Evolutionary conservation across 2,113 vertebrate genomes (phyloP).

Genomic region (Cairina moschata): DNA sequence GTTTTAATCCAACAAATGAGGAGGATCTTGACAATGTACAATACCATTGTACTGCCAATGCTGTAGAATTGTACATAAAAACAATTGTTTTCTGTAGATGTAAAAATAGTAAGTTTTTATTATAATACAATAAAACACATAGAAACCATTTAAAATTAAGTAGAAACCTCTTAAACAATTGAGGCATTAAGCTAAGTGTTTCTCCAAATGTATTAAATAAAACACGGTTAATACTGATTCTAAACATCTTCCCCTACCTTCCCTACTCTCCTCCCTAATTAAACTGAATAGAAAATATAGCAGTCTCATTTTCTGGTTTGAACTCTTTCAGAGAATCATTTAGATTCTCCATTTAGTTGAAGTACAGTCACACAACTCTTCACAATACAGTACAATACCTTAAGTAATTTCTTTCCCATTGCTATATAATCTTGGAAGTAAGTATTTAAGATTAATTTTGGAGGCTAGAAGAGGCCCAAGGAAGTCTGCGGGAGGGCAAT

Average conservation of each 20-base stretch:
- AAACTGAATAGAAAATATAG: conserved; percentile 45
- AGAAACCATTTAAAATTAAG: conserved; percentile 75
- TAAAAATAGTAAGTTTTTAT: conserved; percentile 77
- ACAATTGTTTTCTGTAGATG: conserved; percentile 73
- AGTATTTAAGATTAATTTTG: conserved; percentile 34
- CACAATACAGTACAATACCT: conserved; percentile 32
- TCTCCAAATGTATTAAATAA: conserved; percentile 68
- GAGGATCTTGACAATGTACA: conserved; percentile 56
- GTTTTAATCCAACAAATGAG: conserved; percentile 75
- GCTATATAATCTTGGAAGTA: neutral
- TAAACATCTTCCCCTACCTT: conserved; percentile 36
- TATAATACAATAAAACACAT: conserved; percentile 71
- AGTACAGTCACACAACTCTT: conserved; percentile 49
- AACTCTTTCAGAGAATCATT: conserved; percentile 28
- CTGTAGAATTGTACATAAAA: conserved; percentile 72
- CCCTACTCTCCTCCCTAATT: conserved; percentile 8
- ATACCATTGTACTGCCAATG: conserved; percentile 48
- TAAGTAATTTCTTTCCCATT: neutral
- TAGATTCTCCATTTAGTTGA: conserved; percentile 52
- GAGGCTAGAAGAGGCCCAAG: conserved; percentile 29
- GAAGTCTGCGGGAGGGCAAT: conserved; percentile 35
- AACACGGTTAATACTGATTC: conserved; percentile 56
- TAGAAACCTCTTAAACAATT: conserved; percentile 65
- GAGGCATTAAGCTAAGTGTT: conserved; percentile 68
- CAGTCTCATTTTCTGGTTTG: conserved; percentile 17